These are phyloP conservation scores for Microchirus variegatus DNA, from an alignment of 2,797 vertebrate genomes.

Conservation along the genomic window DNA sequence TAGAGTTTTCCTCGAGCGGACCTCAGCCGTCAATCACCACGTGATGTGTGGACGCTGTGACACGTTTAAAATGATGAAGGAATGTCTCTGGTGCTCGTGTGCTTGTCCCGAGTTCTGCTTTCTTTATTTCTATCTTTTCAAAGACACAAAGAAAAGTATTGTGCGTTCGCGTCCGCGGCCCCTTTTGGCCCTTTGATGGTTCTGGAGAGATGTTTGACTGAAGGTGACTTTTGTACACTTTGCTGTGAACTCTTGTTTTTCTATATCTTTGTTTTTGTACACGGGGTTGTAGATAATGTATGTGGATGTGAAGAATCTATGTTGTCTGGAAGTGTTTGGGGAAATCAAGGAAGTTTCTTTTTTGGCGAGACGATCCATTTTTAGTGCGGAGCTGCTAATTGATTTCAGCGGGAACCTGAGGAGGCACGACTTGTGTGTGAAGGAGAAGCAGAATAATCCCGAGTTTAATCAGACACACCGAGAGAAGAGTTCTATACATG, in stretches of 20 bases:
- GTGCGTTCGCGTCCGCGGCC: conserved; percentile 44
- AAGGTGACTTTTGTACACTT: conserved; percentile 67
- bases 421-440: conserved; percentile 15
- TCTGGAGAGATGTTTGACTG: conserved; percentile 43
- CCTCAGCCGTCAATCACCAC: conserved; percentile 22
- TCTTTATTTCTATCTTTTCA: conserved; percentile 55
- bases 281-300: conserved; percentile 69
- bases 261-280: conserved; percentile 60
- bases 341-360: conserved; percentile 70
- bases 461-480: conserved; percentile 5
- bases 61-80: conserved; percentile 46
- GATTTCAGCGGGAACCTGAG: conserved; percentile 35
- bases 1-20: conserved; percentile 13
- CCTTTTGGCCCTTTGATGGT: conserved; percentile 44
- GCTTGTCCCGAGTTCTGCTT: conserved; percentile 71
- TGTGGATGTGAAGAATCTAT: conserved; percentile 52
- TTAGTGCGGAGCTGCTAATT: conserved; percentile 57
- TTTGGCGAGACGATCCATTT: conserved; percentile 73
- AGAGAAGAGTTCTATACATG: not conserved
- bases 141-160: conserved; percentile 50
- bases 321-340: conserved; percentile 69
- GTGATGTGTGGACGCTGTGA: conserved; percentile 37
- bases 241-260: conserved; percentile 50
- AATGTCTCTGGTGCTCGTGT: conserved; percentile 79
- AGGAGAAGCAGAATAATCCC: conserved; percentile 23